Evolutionary conservation across 2,797 vertebrate genomes (phyloP), one percentile per base, ranked within the genome.

Genomic region (Tauraco hartlaubi): DNA sequence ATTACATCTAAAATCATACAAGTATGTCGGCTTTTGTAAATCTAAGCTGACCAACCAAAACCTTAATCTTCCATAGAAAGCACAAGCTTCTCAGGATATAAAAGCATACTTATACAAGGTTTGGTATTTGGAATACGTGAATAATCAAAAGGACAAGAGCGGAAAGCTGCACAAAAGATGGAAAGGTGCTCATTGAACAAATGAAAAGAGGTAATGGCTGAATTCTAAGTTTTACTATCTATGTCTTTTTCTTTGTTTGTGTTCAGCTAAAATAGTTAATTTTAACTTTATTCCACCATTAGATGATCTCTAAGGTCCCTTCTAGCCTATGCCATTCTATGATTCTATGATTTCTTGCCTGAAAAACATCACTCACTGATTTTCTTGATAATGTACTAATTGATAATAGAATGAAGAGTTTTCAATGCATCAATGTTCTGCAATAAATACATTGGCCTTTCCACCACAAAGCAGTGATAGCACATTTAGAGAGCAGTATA

Each of bases 371-470:
- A 56, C 18, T 58, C 44, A 58, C 13, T 92, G 44, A 71, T 86
- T 85, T 90, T 46, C 49, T 78, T 85, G 76, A 85, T 55, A 26
- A 76, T 72, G 59, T 75, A 16, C 41, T 58, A 91, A 84, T 4
- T 74, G 19, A 46, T 56, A 91, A 84, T 4, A 61, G 31, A 62
- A 90, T 1, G 29, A 78, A 83, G 35, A 49, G 9, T 55, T 90
- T 79, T 64, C 77, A 86, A 77, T 33, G n/a, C 44, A 71, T 20
- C 15, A 5, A 46, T 92, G 80, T 76, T 93, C 31, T 49, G 61
- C 85, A 68, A 91, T 74, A 41, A 71, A 74, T 81, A 95, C 22
- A 64, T 12, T 63, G 43, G 28, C 54, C 63, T 91, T 94, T 94
- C 79, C 21, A 66, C 49, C 62, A 74, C 26, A 88, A 78, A 71